These are phyloP conservation scores for Andrena flavipes DNA, from an alignment of 2,888 invertebrate genomes.

Conservation along the genomic window DNA sequence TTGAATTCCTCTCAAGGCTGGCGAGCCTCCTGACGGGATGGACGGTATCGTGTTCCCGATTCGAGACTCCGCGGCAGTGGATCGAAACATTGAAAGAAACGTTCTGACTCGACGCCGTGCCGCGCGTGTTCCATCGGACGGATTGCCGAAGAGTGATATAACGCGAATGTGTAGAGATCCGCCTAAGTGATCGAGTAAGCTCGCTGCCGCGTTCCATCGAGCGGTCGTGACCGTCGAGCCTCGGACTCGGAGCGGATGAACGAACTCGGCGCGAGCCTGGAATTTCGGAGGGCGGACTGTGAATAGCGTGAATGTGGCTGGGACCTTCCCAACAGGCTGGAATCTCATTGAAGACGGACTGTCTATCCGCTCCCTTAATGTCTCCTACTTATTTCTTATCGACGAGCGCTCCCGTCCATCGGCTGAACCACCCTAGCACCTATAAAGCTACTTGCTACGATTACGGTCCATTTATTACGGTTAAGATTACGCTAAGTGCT, in stretches of 20 bases:
- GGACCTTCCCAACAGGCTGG: background rate
- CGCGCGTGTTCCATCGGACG: background rate
- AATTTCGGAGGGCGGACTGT: slow-evolving; percentile 11
- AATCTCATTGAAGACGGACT: slow-evolving; percentile 21
- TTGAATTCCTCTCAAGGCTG: slow-evolving; percentile 79
- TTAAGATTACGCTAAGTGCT: slow-evolving; percentile 60
- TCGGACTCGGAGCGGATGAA: slow-evolving; percentile 3
- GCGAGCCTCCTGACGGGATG: too few species aligned
- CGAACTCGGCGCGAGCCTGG: slow-evolving; percentile 19
- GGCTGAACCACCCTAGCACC: slow-evolving; percentile 57
- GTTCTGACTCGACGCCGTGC: background rate
- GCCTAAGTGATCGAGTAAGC: background rate
- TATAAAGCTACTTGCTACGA: slow-evolving; percentile 63
- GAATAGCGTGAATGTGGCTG: background rate
- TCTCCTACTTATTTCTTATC: slow-evolving; percentile 25
- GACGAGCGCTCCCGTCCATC: slow-evolving; percentile 42
- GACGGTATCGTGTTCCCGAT: background rate
- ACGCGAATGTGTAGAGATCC: too few species aligned
- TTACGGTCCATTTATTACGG: slow-evolving; percentile 60
- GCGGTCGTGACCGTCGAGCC: background rate
- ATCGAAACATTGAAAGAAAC: background rate
- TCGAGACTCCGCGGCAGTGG: background rate
- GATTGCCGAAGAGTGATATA: background rate
- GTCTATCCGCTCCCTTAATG: slow-evolving; percentile 17
- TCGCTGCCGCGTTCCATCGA: background rate